phyloP scores from a whole-genome alignment of 2,888 invertebrate genomes.

The Chirona hameri region DNA sequence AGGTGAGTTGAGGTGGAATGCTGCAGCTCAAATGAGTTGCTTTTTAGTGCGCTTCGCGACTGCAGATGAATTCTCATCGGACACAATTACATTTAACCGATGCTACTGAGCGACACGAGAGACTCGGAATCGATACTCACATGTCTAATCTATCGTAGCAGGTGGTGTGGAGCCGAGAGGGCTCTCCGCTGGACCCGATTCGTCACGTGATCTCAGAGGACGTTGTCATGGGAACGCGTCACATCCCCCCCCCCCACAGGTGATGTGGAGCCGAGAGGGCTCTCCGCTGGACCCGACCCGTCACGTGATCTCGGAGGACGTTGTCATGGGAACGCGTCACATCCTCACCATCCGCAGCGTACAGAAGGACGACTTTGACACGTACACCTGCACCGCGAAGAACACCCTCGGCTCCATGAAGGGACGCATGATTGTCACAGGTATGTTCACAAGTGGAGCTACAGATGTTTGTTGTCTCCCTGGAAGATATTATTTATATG shows the following conservation, averaged over 20 bases:
- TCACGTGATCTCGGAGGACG: conserved; percentile 36
- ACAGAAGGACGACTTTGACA: conserved; percentile 66
- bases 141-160: conserved; percentile 44
- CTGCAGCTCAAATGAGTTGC: no score
- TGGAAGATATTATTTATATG: no score
- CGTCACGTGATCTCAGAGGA: conserved; percentile 46
- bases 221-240: conserved; percentile 37
- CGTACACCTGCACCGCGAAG: conserved; percentile 68
- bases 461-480: no score
- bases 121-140: no score
- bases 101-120: no score
- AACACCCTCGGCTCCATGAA: conserved; percentile 64
- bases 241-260: no score
- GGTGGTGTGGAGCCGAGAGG: conserved; percentile 69
- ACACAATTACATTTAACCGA: no score
- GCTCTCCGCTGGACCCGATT: conserved; percentile 62
- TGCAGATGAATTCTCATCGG: no score
- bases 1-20: conserved; percentile 40
- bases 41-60: no score
- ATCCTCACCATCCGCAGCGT: conserved; percentile 63
- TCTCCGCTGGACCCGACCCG: conserved; percentile 63
- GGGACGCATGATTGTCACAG: conserved; percentile 67
- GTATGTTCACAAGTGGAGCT: conserved; percentile 33
- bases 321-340: conserved; percentile 47
- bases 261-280: conserved; percentile 68